These are phyloP conservation scores for Nanorana parkeri DNA, from an alignment of 2,113 vertebrate species.

Conservation along the genomic window DNA sequence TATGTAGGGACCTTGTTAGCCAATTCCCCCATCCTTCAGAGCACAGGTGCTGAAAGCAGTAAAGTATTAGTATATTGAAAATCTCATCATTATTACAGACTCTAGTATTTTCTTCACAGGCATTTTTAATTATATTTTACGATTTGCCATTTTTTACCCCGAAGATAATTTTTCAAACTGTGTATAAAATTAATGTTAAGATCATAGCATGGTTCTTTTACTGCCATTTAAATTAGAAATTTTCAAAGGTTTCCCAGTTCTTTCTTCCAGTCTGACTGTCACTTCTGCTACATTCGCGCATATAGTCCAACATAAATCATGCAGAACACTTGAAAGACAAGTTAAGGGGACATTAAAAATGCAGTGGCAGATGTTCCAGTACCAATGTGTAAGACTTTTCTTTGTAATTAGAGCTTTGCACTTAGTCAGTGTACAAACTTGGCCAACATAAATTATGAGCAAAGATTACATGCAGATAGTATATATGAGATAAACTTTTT, in stretches of 20 bases:
- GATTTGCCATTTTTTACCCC: slow-evolving; percentile 13
- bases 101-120: slow-evolving; percentile 1
- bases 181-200: slow-evolving; percentile 33
- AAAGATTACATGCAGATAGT: too few species aligned
- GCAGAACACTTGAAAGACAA: slow-evolving; percentile 36
- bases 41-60: slow-evolving; percentile 18
- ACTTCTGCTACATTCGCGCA: background rate
- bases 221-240: slow-evolving; percentile 25
- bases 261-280: background rate
- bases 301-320: slow-evolving; percentile 27
- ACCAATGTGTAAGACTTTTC: background rate
- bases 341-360: slow-evolving; percentile 18
- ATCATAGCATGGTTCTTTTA: slow-evolving; percentile 11
- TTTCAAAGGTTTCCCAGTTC: slow-evolving; percentile 4
- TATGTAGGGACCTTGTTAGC: background rate
- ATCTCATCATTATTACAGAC: background rate
- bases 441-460: too few species aligned
- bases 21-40: background rate
- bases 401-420: background rate
- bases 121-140: slow-evolving; percentile 43
- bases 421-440: background rate
- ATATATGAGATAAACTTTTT: too few species aligned
- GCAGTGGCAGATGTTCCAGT: slow-evolving; percentile 12
- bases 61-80: background rate
- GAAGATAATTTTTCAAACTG: slow-evolving; percentile 22